Conservation (phyloP, 2,888 invertebrate species). For the Agrotis ipsilon region DNA sequence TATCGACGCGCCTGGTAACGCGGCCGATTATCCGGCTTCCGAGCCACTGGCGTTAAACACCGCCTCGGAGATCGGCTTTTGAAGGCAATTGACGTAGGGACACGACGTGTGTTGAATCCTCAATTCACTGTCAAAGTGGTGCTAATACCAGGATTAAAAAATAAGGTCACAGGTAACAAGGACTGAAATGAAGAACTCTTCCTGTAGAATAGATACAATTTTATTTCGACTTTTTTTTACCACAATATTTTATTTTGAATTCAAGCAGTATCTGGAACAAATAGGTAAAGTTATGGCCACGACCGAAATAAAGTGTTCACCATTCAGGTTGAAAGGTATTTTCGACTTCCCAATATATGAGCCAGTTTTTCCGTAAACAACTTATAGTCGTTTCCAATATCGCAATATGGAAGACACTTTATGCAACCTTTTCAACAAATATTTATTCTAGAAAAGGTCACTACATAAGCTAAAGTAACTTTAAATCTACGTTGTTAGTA, state of each 20-base stretch:
- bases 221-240: background rate
- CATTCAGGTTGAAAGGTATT: background rate
- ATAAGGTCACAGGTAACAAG: slow-evolving; percentile 24
- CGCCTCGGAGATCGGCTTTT: slow-evolving; percentile 58
- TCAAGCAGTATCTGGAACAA: slow-evolving; percentile 2
- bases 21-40: slow-evolving; percentile 65
- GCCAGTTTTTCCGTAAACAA: background rate
- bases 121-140: slow-evolving; percentile 37
- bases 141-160: slow-evolving; percentile 43
- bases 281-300: background rate
- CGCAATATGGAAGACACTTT: too few relatives aligned
- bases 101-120: slow-evolving; percentile 44
- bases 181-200: too few relatives aligned
- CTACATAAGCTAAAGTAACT: slow-evolving; percentile 1
- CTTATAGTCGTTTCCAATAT: too few relatives aligned
- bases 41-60: slow-evolving; percentile 60
- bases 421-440: too few relatives aligned
- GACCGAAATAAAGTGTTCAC: slow-evolving; percentile 5
- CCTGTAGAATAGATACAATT: background rate
- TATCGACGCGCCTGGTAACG: slow-evolving; percentile 55
- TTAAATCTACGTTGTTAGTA: slow-evolving; percentile 29
- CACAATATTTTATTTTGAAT: slow-evolving; percentile 1
- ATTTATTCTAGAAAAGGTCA: too few relatives aligned
- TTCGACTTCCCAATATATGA: background rate
- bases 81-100: slow-evolving; percentile 56